Conservation (phyloP, 2,888 invertebrate species). For the Aleiodes testaceus region DNA sequence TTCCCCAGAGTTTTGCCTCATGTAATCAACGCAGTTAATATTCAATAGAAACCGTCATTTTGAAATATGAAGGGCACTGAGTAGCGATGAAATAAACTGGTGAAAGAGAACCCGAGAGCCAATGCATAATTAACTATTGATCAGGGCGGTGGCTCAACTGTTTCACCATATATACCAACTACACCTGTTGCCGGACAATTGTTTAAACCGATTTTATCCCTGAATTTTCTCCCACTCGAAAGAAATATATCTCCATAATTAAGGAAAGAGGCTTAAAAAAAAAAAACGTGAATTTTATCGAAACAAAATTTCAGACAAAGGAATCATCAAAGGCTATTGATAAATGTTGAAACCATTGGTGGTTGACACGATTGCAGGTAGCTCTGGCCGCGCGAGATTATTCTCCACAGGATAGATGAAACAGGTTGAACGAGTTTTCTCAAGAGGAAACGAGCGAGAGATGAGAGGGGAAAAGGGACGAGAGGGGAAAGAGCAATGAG, state of each 20-base stretch:
- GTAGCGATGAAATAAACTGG: background rate
- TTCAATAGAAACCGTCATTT: background rate
- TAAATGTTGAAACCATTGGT: background rate
- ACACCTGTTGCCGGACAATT: slow-evolving; percentile 63
- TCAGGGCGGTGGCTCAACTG: slow-evolving; percentile 64
- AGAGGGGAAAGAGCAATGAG: slow-evolving; percentile 36
- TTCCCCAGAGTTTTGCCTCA: no score
- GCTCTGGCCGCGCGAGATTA: slow-evolving; percentile 42
- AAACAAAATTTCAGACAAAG: no score
- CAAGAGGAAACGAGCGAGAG: slow-evolving; percentile 35
- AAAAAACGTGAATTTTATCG: no score
- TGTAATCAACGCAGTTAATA: no score
- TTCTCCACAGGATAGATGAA: slow-evolving; percentile 49
- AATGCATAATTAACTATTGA: slow-evolving; percentile 67
- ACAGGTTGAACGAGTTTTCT: slow-evolving; percentile 64
- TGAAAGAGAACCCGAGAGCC: slow-evolving; percentile 7
- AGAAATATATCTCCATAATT: background rate
- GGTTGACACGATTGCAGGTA: slow-evolving; percentile 53
- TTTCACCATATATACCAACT: slow-evolving; percentile 48
- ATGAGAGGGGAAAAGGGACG: slow-evolving; percentile 1
- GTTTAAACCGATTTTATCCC: slow-evolving; percentile 9
- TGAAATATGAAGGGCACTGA: background rate
- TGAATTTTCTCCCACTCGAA: background rate
- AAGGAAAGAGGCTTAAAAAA: no score
- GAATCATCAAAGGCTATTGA: background rate